Percentiles rank a stretch among this genome's conserved stretches.
These are phyloP conservation scores for Eupeodes luniger DNA, from an alignment of 2,888 invertebrate genomes.

Conservation along the genomic window DNA sequence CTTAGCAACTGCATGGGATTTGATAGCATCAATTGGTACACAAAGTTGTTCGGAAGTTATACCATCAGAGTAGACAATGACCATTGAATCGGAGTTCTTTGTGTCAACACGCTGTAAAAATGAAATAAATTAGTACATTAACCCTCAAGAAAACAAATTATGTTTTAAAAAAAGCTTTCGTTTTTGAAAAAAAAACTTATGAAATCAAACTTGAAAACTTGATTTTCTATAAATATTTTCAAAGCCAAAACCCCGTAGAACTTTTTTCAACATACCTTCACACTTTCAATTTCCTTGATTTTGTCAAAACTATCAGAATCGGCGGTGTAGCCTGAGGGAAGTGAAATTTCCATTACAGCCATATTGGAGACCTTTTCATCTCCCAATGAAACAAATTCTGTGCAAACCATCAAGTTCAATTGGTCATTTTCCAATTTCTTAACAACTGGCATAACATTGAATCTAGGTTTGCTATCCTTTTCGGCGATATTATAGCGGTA, in stretches of 20 bases:
- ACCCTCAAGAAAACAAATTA: too few relatives aligned
- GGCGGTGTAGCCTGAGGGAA: conserved; percentile 96
- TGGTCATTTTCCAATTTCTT: conserved; percentile 92
- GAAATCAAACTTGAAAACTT: too few relatives aligned
- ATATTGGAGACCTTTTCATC: conserved; percentile 89
- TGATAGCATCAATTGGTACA: conserved; percentile 92
- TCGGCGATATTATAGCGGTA: conserved; percentile 94
- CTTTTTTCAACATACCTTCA: conserved; percentile 79
- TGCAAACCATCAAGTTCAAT: conserved; percentile 92
- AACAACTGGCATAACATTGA: conserved; percentile 93
- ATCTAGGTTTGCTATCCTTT: conserved; percentile 94
- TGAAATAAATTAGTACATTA: too few relatives aligned
- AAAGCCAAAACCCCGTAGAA: too few relatives aligned
- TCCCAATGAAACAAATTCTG: conserved; percentile 85
- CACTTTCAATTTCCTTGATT: conserved; percentile 84
- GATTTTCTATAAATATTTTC: too few relatives aligned
- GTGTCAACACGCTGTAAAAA: conserved; percentile 88
- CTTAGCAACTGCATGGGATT: conserved; percentile 92
- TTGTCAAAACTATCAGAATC: conserved; percentile 90
- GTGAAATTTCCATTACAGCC: conserved; percentile 94
- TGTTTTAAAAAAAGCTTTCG: too few relatives aligned
- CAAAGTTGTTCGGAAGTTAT: conserved; percentile 88
- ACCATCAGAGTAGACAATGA: conserved; percentile 90
- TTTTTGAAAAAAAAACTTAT: too few relatives aligned
- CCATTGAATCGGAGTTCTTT: conserved; percentile 87